Conservation (phyloP, 1,140 invertebrate species). For the Monochamus saltuarius region DNA sequence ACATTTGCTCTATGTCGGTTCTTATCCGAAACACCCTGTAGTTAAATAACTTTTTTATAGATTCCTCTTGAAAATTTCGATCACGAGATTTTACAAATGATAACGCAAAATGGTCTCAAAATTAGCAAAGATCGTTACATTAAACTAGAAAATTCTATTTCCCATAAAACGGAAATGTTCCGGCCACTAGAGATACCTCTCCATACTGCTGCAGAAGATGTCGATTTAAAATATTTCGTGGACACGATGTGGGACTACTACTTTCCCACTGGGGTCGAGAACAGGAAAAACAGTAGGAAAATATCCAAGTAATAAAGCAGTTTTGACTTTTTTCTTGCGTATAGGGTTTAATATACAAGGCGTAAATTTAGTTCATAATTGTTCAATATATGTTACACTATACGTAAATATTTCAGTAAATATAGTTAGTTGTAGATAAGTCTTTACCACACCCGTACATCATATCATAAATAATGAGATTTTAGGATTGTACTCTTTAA, state of each 20-base stretch:
- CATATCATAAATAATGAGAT: no score
- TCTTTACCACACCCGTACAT: no score
- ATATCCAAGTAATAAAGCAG: conserved; percentile 12
- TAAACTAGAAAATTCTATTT: conserved; percentile 20
- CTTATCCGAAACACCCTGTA: no score
- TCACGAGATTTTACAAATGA: conserved; percentile 9
- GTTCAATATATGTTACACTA: no score
- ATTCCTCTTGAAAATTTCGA: conserved; percentile 6
- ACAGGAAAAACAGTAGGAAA: background rate
- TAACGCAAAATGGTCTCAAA: conserved; percentile 14
- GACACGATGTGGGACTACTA: conserved; percentile 18
- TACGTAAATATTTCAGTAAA: no score
- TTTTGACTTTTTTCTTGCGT: background rate
- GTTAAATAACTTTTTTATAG: conserved; percentile 13
- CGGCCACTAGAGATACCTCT: conserved; percentile 34
- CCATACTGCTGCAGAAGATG: conserved; percentile 32
- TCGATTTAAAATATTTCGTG: conserved; percentile 34
- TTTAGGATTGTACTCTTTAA: no score
- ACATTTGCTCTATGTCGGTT: no score
- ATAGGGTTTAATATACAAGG: background rate
- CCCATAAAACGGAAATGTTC: conserved; percentile 6
- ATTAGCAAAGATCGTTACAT: conserved; percentile 17
- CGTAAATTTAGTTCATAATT: background rate
- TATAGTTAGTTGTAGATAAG: no score
- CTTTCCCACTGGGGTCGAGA: background rate